These are phyloP conservation scores for Athalia cordata DNA, from an alignment of 2,888 invertebrate genomes.

Conservation along the genomic window DNA sequence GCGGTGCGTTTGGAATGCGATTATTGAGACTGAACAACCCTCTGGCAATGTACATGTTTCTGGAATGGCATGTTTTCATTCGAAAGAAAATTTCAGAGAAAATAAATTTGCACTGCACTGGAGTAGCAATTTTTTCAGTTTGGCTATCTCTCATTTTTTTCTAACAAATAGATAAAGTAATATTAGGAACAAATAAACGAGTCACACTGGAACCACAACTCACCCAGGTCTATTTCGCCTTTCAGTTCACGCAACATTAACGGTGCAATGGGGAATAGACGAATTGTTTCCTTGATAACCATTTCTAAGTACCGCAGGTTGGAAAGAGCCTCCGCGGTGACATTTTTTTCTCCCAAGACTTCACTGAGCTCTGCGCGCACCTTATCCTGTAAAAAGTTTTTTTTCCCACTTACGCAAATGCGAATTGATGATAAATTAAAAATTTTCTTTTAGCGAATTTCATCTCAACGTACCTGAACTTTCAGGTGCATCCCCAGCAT, in stretches of 20 bases:
- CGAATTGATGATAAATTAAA: too few species aligned
- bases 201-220: conserved; percentile 7
- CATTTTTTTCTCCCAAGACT: conserved; percentile 67
- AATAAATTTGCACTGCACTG: too few species aligned
- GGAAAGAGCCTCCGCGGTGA: conserved; percentile 67
- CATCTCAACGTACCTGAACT: conserved; percentile 59
- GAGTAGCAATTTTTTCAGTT: too few species aligned
- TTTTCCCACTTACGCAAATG: background rate
- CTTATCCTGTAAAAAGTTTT: conserved; percentile 64
- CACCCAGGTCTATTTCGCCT: conserved; percentile 73
- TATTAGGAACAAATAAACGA: too few species aligned
- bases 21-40: conserved; percentile 69
- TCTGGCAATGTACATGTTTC: conserved; percentile 72
- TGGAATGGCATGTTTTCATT: conserved; percentile 54
- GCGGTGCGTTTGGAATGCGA: conserved; percentile 74
- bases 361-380: conserved; percentile 72
- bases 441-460: background rate
- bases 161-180: too few species aligned
- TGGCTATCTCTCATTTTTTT: too few species aligned
- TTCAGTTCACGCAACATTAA: conserved; percentile 72
- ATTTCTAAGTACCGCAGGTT: conserved; percentile 76
- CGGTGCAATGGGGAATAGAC: conserved; percentile 77
- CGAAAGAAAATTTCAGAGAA: background rate
- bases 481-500: conserved; percentile 73
- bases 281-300: conserved; percentile 77